phyloP scores from a whole-genome alignment of 2,113 vertebrate species.

The Phylloscopus trochilus region DNA sequence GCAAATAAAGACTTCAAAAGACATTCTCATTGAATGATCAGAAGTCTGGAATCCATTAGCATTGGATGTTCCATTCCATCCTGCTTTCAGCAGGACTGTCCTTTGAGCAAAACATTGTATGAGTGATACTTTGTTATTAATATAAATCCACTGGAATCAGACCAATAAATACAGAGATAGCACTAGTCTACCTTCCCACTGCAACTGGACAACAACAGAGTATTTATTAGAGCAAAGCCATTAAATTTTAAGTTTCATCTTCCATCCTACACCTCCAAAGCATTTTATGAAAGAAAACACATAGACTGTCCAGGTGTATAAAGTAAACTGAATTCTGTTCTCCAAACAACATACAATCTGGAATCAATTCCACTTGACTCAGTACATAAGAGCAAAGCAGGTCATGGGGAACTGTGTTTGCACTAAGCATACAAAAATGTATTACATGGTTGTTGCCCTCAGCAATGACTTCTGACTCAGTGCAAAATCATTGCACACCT shows the following conservation, averaged over 20 bases:
- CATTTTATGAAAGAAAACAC: not conserved
- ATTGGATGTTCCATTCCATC: not conserved
- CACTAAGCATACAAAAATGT: not conserved
- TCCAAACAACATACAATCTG: not conserved
- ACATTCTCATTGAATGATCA: not conserved
- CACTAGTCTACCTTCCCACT: not conserved
- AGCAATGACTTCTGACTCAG: not conserved
- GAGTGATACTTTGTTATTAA: not conserved
- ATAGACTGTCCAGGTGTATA: not conserved
- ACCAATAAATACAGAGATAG: not conserved
- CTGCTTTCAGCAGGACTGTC: not conserved
- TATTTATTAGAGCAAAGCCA: not conserved
- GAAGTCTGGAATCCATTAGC: not conserved
- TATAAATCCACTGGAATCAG: not conserved
- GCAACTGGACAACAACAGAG: not conserved
- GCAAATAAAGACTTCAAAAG: not conserved
- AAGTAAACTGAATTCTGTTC: not conserved
- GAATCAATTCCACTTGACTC: not conserved
- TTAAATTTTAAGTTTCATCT: not conserved
- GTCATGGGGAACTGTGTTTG: not conserved
- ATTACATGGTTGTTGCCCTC: not conserved
- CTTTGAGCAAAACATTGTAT: not conserved
- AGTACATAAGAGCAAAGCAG: not conserved
- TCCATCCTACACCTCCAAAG: not conserved
- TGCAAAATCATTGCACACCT: not conserved